Conservation (phyloP, 1,140 invertebrate genomes). For the Orchestia grillus region DNA sequence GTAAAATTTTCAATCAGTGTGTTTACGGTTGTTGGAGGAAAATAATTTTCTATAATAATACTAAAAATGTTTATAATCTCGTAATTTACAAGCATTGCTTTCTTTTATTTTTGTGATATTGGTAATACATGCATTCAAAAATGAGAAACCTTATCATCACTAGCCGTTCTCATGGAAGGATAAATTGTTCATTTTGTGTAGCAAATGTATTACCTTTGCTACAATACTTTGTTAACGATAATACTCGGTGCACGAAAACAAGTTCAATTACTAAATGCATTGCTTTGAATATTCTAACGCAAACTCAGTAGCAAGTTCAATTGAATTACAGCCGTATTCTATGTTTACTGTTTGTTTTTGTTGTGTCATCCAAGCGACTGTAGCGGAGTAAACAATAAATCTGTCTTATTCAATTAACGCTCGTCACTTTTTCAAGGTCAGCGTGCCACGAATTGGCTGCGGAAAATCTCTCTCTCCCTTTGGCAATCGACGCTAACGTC, state of each 20-base stretch:
- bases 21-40: too few relatives aligned
- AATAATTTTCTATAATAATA: too few relatives aligned
- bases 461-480: not conserved
- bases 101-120: too few relatives aligned
- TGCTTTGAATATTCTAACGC: not conserved
- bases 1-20: too few relatives aligned
- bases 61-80: too few relatives aligned
- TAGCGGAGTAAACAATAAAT: not conserved
- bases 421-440: constrained; percentile 9
- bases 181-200: not conserved
- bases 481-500: not conserved
- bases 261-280: not conserved
- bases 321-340: not conserved
- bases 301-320: not conserved
- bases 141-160: too few relatives aligned
- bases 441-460: not conserved
- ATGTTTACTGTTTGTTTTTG: not conserved
- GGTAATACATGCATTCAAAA: too few relatives aligned
- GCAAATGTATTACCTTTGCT: not conserved
- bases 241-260: not conserved
- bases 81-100: too few relatives aligned
- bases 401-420: constrained; percentile 11
- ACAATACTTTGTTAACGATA: not conserved
- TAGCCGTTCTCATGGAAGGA: not conserved
- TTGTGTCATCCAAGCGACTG: not conserved